phyloP scores from a whole-genome alignment of 2,113 vertebrate genomes.

The Lagopus muta region DNA sequence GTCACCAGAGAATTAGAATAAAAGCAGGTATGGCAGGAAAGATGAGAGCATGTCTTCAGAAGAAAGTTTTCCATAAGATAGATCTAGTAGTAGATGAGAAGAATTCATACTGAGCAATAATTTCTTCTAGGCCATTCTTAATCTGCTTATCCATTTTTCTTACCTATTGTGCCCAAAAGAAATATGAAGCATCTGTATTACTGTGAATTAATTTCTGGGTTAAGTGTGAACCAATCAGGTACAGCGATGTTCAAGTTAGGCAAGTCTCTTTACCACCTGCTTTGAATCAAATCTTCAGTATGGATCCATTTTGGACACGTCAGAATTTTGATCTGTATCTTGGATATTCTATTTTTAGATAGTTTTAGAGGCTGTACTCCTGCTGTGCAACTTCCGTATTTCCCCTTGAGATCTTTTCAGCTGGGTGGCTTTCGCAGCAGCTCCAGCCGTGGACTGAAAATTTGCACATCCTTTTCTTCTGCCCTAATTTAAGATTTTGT shows the following conservation, averaged over 20 bases:
- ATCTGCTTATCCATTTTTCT: not conserved
- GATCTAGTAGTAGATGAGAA: not conserved
- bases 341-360: not conserved
- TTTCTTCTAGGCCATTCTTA: not conserved
- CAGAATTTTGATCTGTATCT: not conserved
- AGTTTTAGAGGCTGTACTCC: not conserved
- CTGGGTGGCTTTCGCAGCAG: not conserved
- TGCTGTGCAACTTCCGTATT: slow-evolving; percentile 3
- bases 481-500: not conserved
- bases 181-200: not conserved
- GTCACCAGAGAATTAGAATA: not conserved
- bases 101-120: not conserved
- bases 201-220: not conserved
- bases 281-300: not conserved
- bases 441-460: not conserved
- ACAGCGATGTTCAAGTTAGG: not conserved
- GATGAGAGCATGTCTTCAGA: not conserved
- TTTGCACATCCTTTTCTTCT: not conserved
- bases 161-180: not conserved
- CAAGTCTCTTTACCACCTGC: not conserved
- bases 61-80: not conserved
- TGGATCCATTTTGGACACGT: not conserved
- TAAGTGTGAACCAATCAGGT: not conserved
- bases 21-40: not conserved
- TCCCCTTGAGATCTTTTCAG: not conserved